phyloP scores from a whole-genome alignment of 1,140 invertebrate genomes.

The Drosophila insularis region DNA sequence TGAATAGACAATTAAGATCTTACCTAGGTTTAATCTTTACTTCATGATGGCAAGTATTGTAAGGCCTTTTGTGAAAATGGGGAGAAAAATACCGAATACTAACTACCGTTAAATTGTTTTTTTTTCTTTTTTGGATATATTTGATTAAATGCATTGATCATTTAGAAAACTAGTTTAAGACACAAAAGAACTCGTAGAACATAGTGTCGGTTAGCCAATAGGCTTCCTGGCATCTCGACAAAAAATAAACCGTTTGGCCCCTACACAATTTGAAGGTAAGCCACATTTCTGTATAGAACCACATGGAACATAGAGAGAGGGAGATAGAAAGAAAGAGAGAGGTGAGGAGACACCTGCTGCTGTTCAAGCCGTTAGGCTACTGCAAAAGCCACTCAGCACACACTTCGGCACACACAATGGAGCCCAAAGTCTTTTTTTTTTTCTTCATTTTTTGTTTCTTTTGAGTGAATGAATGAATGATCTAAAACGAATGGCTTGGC shows the following conservation, averaged over 20 bases:
- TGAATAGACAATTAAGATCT: neutral
- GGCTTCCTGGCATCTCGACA: slow-evolving; percentile 53
- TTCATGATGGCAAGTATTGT: slow-evolving; percentile 34
- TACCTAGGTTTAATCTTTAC: slow-evolving; percentile 30
- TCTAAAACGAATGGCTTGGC: slow-evolving; percentile 16
- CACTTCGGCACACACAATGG: slow-evolving; percentile 51
- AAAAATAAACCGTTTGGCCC: slow-evolving; percentile 37
- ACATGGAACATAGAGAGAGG: slow-evolving; percentile 17
- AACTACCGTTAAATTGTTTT: slow-evolving; percentile 67
- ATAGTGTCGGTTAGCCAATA: slow-evolving; percentile 55
- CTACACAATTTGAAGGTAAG: slow-evolving; percentile 63
- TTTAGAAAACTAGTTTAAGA: slow-evolving; percentile 71
- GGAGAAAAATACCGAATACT: slow-evolving; percentile 15
- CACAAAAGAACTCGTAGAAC: slow-evolving; percentile 44
- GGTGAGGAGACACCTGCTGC: slow-evolving; percentile 62
- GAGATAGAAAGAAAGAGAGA: slow-evolving; percentile 45
- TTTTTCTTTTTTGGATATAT: slow-evolving; percentile 53
- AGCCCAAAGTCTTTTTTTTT: slow-evolving; percentile 27
- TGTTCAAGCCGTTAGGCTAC: slow-evolving; percentile 52
- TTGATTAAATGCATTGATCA: slow-evolving; percentile 77
- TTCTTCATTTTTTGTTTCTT: too few relatives aligned
- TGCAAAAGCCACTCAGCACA: slow-evolving; percentile 15
- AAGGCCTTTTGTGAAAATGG: slow-evolving; percentile 32
- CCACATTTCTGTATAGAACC: slow-evolving; percentile 61
- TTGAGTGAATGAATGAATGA: slow-evolving; percentile 21